A percentile compares a stretch with the other conserved stretches of the same genome.
Evolutionary conservation across 2,888 invertebrate genomes (phyloP).

Genomic region (Dolomedes plantarius): DNA sequence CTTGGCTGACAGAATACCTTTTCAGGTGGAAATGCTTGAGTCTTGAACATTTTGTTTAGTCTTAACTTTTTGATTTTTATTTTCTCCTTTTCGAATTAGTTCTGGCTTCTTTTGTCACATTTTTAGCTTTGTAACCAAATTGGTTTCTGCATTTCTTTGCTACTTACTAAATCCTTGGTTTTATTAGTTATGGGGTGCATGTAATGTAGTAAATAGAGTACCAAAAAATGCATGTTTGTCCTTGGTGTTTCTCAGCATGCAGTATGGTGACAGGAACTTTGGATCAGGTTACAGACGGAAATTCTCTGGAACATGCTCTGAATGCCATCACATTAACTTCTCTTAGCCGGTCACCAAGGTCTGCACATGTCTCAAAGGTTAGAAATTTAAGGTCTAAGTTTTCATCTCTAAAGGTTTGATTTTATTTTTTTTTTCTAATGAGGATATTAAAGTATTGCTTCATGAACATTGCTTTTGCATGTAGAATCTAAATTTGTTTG

Average conservation of each 20-base stretch:
- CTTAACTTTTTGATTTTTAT: no score
- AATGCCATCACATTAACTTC: slow-evolving; percentile 32
- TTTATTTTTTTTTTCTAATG: no score
- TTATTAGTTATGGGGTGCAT: slow-evolving; percentile 28
- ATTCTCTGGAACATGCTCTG: slow-evolving; percentile 27
- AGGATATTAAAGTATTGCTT: no score
- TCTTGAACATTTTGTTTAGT: no score
- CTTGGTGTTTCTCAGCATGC: slow-evolving; percentile 59
- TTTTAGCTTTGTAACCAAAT: no score
- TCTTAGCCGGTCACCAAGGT: slow-evolving; percentile 30
- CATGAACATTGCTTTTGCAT: no score
- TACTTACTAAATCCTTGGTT: slow-evolving; percentile 7
- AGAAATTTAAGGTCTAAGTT: slow-evolving; percentile 13
- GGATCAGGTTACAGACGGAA: slow-evolving; percentile 19
- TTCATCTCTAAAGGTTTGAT: no score
- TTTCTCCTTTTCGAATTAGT: no score
- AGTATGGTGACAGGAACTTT: slow-evolving; percentile 45
- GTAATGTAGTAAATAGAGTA: slow-evolving; percentile 29
- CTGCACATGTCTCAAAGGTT: slow-evolving; percentile 15
- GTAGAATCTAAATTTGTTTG: no score
- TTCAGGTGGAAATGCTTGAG: no score
- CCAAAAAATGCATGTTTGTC: slow-evolving; percentile 22
- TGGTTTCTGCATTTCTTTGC: neutral
- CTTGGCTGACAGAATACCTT: no score
- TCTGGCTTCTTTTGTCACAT: no score